Evolutionary conservation across 2,888 invertebrate species (phyloP), one percentile per base, ranked within the genome.

Genomic region (Oligia fasciuncula): DNA sequence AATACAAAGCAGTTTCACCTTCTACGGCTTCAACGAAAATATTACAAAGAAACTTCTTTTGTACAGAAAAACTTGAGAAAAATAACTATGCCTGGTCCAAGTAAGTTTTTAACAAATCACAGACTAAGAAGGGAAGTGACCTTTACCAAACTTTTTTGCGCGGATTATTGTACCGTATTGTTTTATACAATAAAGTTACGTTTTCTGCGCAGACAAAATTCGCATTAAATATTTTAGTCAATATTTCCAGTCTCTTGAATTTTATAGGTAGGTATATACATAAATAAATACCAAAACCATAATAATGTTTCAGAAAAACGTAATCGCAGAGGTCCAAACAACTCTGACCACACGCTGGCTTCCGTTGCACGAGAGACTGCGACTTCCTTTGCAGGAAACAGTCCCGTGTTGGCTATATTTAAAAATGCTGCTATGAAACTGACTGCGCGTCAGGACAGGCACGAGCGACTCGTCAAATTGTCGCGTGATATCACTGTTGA

Each of bases 401-500:
- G 97, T 93, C 94, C 97, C 87, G 97, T 98, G 0, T 94, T 98
- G 60, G 95, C 97, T 79, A 97, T 97, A 92, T 98, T 98, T 93
- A 97, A 96, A 87, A 93, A 94, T 23, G 98, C 97, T 89, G 97
- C 98, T 0, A 79, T 91, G 0, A 97, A 98, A 91, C 93, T 99
- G 62, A 98, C 98, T 89, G 97, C 97, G 0, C 98, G 98, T 85
- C 98, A 99, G 90, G 99, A 99, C 93, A 97, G 98, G 82, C 97
- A 98, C 90, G 99, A 99, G 92, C 96, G 98, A 66, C 97, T 99
- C 54, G 97, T 99, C 0, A 99, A 99, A 95, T 93, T 98, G 0
- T 97, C 98, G 83, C 97, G 99, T 51, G 99, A 99, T 92, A 97
- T 99, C 40, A 99, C 99, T 0, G 98, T 99, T 87, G 99, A 99